Evolutionary conservation across 2,888 invertebrate genomes (phyloP).

Genomic region (Shargacucullia verbasci): DNA sequence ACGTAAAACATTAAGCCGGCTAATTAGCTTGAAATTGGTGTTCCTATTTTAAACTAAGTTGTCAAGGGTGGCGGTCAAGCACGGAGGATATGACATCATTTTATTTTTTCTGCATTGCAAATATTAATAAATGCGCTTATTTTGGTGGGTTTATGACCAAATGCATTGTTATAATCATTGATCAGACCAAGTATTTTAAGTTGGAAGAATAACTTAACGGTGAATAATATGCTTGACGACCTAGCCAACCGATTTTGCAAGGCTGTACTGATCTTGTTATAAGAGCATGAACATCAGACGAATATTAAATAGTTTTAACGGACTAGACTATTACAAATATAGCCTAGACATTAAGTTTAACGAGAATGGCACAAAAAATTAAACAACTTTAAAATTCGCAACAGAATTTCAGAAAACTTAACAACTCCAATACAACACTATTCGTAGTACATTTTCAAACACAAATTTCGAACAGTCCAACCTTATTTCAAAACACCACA

Average conservation of each 20-base stretch:
- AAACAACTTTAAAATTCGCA: not conserved
- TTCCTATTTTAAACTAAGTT: slow-evolving; percentile 45
- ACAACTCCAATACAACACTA: slow-evolving; percentile 19
- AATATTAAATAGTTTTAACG: slow-evolving; percentile 7
- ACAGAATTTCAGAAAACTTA: slow-evolving; percentile 35
- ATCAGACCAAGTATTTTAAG: not conserved
- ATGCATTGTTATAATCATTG: not conserved
- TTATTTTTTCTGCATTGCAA: not conserved
- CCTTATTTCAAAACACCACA: slow-evolving; percentile 12
- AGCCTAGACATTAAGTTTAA: slow-evolving; percentile 3
- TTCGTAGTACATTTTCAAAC: slow-evolving; percentile 2
- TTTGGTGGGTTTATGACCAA: not conserved
- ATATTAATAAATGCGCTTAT: too few relatives aligned
- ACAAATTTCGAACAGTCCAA: slow-evolving; percentile 3
- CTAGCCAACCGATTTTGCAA: slow-evolving; percentile 25
- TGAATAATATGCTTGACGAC: slow-evolving; percentile 20
- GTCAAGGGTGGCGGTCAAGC: slow-evolving; percentile 39
- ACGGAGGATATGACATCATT: slow-evolving; percentile 6
- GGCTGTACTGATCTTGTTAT: slow-evolving; percentile 31
- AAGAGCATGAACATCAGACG: slow-evolving; percentile 20
- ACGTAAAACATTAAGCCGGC: slow-evolving; percentile 34
- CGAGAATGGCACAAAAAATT: slow-evolving; percentile 1
- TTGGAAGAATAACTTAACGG: slow-evolving; percentile 10
- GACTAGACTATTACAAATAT: slow-evolving; percentile 13
- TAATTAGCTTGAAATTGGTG: slow-evolving; percentile 46